Evolutionary conservation across 2,888 invertebrate genomes (phyloP).

Genomic region (Listrodromus nycthemerus): DNA sequence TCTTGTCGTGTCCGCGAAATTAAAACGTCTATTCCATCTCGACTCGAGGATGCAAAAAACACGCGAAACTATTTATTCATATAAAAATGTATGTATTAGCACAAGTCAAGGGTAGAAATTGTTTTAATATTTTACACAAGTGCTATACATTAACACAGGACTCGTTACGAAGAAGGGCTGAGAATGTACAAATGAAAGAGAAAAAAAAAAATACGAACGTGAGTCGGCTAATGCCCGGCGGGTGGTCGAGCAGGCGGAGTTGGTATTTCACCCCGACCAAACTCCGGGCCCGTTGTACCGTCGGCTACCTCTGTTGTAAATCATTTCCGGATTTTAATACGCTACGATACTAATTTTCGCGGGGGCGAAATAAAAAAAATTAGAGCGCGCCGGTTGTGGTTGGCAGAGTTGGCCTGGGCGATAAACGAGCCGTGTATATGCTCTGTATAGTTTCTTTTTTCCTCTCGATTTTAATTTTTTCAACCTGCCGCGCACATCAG

Average conservation of each 20-base stretch:
- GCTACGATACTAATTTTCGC: constrained; percentile 64
- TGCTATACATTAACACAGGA: constrained; percentile 4
- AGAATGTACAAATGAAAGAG: constrained; percentile 4
- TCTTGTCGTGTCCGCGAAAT: background rate
- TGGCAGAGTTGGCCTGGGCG: constrained; percentile 44
- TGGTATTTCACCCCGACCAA: constrained; percentile 22
- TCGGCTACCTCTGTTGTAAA: constrained; percentile 46
- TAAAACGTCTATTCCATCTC: background rate
- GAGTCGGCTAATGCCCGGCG: background rate
- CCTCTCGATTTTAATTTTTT: constrained; percentile 34
- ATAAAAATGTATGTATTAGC: background rate
- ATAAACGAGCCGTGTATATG: constrained; percentile 52
- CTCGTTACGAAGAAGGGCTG: background rate
- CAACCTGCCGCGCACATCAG: constrained; percentile 40
- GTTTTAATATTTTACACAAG: constrained; percentile 4
- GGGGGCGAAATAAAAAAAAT: constrained; percentile 37
- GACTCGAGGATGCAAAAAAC: background rate
- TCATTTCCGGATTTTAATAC: constrained; percentile 64
- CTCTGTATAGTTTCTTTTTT: constrained; percentile 6
- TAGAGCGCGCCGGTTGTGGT: constrained; percentile 36
- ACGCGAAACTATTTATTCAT: background rate
- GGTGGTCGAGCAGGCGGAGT: background rate
- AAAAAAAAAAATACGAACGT: background rate
- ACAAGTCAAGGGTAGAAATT: background rate
- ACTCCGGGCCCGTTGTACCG: background rate